Conservation (phyloP, 2,888 invertebrate genomes). For the Gasteruption jaculator region DNA sequence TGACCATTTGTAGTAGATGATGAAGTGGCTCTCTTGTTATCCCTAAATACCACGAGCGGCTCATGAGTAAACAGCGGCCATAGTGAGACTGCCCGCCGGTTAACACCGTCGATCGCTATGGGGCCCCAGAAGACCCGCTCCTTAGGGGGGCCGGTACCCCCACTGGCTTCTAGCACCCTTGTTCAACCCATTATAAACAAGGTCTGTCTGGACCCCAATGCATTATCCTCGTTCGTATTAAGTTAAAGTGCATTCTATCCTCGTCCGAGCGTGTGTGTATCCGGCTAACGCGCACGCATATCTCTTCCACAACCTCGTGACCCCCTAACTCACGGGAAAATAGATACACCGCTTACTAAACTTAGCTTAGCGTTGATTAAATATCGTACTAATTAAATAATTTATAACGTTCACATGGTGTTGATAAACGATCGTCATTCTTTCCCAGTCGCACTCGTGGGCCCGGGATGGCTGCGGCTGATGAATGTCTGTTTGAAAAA, state of each 20-base stretch:
- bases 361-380: constrained; percentile 34
- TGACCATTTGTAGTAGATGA: constrained; percentile 35
- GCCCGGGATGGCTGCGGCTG: too few relatives aligned
- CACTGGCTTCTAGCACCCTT: constrained; percentile 50
- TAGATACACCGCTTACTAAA: too few relatives aligned
- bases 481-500: too few relatives aligned
- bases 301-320: too few relatives aligned
- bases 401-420: constrained; percentile 33
- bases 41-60: constrained; percentile 48
- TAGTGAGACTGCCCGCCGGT: constrained; percentile 43
- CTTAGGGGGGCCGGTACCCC: constrained; percentile 46
- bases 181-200: constrained; percentile 50
- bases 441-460: too few relatives aligned
- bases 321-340: too few relatives aligned
- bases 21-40: constrained; percentile 50
- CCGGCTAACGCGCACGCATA: too few relatives aligned
- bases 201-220: constrained; percentile 43
- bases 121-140: constrained; percentile 41
- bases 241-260: constrained; percentile 20
- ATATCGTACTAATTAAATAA: constrained; percentile 42
- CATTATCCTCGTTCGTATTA: constrained; percentile 39
- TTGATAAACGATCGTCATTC: constrained; percentile 31
- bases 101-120: constrained; percentile 40
- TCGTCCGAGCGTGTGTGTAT: too few relatives aligned
- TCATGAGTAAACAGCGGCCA: constrained; percentile 47